Conservation (phyloP, 1,140 invertebrate species). For the Diachasma alloeum region DNA sequence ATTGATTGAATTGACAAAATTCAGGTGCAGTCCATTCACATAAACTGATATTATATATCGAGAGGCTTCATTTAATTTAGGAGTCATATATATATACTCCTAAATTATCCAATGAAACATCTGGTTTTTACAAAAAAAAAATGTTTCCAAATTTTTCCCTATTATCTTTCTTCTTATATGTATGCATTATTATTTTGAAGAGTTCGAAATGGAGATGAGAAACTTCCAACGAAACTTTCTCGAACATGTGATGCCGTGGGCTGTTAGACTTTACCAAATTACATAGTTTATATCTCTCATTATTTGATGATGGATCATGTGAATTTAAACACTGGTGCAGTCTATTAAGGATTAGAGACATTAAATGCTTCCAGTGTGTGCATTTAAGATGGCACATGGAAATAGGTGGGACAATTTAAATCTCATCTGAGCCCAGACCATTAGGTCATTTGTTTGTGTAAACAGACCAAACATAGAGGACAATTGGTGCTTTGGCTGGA, state of each 20-base stretch:
- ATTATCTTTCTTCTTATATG: too few relatives aligned
- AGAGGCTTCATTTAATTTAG: too few relatives aligned
- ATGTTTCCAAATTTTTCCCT: too few relatives aligned
- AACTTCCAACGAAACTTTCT: neutral
- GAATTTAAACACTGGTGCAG: neutral
- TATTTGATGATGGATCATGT: neutral
- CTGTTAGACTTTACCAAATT: neutral
- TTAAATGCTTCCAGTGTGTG: neutral
- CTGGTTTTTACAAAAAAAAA: too few relatives aligned
- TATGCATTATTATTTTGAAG: neutral
- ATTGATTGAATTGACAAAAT: too few relatives aligned
- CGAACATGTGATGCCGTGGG: neutral
- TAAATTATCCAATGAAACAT: too few relatives aligned
- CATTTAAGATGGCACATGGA: neutral
- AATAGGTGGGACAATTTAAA: constrained; percentile 55
- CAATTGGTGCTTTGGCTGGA: constrained; percentile 42
- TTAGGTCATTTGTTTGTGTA: constrained; percentile 59
- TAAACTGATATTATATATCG: too few relatives aligned
- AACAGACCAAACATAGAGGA: constrained; percentile 62
- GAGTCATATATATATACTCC: too few relatives aligned
- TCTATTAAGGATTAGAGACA: neutral
- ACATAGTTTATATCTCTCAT: neutral
- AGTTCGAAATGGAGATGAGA: neutral
- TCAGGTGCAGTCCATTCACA: too few relatives aligned
- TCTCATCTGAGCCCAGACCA: constrained; percentile 60